These are phyloP conservation scores for Piaya cayana DNA, from an alignment of 2,113 vertebrate species.

Conservation along the genomic window DNA sequence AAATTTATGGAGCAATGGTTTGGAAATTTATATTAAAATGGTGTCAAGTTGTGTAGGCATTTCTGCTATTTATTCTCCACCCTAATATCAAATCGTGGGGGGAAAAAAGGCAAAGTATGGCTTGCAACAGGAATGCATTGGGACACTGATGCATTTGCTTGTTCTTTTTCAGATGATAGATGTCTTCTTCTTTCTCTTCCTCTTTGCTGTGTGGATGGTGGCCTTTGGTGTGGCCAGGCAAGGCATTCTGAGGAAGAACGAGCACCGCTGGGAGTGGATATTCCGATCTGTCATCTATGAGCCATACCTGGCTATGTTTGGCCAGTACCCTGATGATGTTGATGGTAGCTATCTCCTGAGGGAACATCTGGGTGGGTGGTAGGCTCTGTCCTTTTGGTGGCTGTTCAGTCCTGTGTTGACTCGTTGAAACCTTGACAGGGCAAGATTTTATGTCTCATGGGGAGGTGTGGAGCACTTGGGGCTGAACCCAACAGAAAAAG, in stretches of 20 bases:
- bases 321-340: slow-evolving; percentile 82
- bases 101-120: background rate
- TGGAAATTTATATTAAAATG: background rate
- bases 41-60: background rate
- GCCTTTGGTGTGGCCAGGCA: slow-evolving; percentile 83
- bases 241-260: slow-evolving; percentile 80
- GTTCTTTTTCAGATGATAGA: slow-evolving; percentile 74
- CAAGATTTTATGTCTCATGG: background rate
- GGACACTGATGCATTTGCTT: background rate
- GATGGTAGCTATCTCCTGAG: slow-evolving; percentile 62
- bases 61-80: background rate
- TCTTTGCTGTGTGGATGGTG: slow-evolving; percentile 84
- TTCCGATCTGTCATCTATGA: slow-evolving; percentile 83
- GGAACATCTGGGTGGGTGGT: background rate
- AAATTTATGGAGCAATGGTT: background rate
- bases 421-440: background rate
- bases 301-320: slow-evolving; percentile 83
- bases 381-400: background rate
- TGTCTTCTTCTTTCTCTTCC: slow-evolving; percentile 85
- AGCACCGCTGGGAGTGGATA: slow-evolving; percentile 83
- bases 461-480: background rate
- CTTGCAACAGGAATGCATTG: background rate
- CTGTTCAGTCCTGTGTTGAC: background rate
- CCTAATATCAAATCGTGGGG: too few relatives aligned
- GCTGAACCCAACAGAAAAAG: background rate